These are phyloP conservation scores for Antheraea assamensis DNA, from an alignment of 2,888 invertebrate species.

Conservation along the genomic window DNA sequence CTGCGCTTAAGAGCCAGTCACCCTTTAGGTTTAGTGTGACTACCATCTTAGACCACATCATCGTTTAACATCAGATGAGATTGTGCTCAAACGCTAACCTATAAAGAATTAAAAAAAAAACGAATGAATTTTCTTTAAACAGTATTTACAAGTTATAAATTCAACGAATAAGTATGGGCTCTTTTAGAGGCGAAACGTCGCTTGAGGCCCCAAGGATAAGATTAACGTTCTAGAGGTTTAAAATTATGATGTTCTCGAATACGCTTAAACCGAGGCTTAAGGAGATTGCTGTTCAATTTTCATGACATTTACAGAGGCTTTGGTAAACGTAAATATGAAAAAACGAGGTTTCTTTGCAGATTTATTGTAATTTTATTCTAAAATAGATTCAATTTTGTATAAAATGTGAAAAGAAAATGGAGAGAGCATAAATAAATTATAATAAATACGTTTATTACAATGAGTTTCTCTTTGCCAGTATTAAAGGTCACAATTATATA, in stretches of 20 bases:
- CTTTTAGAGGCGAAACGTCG: conserved; percentile 28
- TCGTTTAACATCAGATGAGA: too few species aligned
- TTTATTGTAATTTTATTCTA: neutral
- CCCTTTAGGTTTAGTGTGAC: too few species aligned
- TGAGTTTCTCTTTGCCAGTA: too few species aligned
- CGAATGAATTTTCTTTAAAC: conserved; percentile 34
- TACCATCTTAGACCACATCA: too few species aligned
- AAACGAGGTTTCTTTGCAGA: neutral
- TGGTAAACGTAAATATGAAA: neutral
- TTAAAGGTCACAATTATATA: too few species aligned
- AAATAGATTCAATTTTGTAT: neutral
- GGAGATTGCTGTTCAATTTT: conserved; percentile 7
- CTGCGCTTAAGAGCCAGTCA: too few species aligned
- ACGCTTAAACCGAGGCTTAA: conserved; percentile 11
- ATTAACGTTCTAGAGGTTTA: neutral
- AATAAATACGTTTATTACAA: too few species aligned
- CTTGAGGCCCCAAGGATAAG: conserved; percentile 14
- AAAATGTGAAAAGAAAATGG: too few species aligned
- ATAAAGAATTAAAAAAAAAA: too few species aligned
- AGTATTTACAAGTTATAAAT: conserved; percentile 45
- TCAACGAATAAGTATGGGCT: conserved; percentile 24
- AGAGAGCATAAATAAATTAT: too few species aligned
- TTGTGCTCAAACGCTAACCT: too few species aligned
- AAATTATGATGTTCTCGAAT: conserved; percentile 3
- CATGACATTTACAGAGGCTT: neutral